Evolutionary conservation across 2,113 vertebrate genomes (phyloP), one percentile per base, ranked within the genome.

Genomic region (Grallaria varia): DNA sequence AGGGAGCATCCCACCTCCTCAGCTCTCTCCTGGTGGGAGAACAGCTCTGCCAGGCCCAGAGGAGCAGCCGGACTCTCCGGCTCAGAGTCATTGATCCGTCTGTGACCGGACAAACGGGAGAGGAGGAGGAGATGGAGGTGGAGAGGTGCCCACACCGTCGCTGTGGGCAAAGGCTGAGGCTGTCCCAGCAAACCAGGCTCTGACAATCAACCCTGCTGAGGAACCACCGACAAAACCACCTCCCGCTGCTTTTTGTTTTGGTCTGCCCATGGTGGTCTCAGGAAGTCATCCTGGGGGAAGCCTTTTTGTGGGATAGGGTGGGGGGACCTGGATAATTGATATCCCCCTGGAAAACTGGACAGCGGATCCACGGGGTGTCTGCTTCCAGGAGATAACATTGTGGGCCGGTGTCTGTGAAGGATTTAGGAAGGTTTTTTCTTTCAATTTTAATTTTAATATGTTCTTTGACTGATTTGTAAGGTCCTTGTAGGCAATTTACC

Each of bases 1-100:
- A 3, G 13, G 19, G 37, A 64, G 15, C 2, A 13, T 69, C 55
- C 39, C 8, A 0, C 5, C 5, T 27, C 37, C 55, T 21, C 8
- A 35, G 62, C 31, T 14, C 10, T 33, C 3, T 37, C 42, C 66
- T 2, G 4, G 21, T 47, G 62, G 72, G 66, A 52, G 74, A 21
- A 19, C 49, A 40, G 23, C 35, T 53, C 21, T 52, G 47, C 35
- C 31, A 33, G 40, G 30, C 59, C 45, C 19, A 4, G n/a, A 53
- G n/a, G n/a, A n/a, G n/a, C n/a, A n/a, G n/a, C n/a, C n/a, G n/a
- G n/a, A n/a, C n/a, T n/a, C n/a, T n/a, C n/a, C n/a, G n/a, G n/a
- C n/a, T n/a, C n/a, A n/a, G n/a, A n/a, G n/a, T n/a, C 69, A 18
- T 76, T 60, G 44, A 22, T 85, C 69, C 35, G 69, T 7, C 69